phyloP scores from a whole-genome alignment of 2,113 vertebrate species.

The Cyrtonyx montezumae region DNA sequence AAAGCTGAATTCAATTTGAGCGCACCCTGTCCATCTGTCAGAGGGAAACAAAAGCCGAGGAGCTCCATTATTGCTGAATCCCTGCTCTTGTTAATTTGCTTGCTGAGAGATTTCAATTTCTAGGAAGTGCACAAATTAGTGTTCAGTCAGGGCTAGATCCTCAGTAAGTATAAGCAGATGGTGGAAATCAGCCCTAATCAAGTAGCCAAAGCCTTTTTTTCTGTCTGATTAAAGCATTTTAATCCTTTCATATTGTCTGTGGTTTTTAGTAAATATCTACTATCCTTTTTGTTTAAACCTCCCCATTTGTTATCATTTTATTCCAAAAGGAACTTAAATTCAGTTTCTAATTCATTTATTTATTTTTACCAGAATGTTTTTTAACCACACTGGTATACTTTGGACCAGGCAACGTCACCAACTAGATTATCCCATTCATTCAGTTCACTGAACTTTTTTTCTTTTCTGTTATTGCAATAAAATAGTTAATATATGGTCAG shows the following conservation, averaged over 20 bases:
- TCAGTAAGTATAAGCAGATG: constrained; percentile 96
- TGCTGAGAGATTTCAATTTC: constrained; percentile 96
- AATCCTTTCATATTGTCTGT: constrained; percentile 86
- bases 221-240: constrained; percentile 89
- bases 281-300: constrained; percentile 64
- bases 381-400: constrained; percentile 35
- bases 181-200: constrained; percentile 94
- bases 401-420: constrained; percentile 41
- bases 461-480: constrained; percentile 4
- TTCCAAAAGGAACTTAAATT: constrained; percentile 63
- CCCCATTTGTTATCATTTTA: constrained; percentile 46
- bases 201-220: constrained; percentile 87
- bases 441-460: constrained; percentile 21
- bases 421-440: constrained; percentile 51
- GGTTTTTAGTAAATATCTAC: constrained; percentile 82
- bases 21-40: constrained; percentile 99
- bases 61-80: constrained; percentile 96
- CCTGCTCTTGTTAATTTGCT: constrained; percentile 97
- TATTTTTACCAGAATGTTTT: constrained; percentile 42
- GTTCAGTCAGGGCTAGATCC: constrained; percentile 92
- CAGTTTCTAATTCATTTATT: constrained; percentile 10
- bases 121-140: constrained; percentile 91
- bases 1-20: constrained; percentile 99
- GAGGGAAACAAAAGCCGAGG: constrained; percentile 95
- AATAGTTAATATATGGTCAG: constrained; percentile 30